These are phyloP conservation scores for Drosophila anomalipes DNA, from an alignment of 2,888 invertebrate genomes.

Conservation along the genomic window DNA sequence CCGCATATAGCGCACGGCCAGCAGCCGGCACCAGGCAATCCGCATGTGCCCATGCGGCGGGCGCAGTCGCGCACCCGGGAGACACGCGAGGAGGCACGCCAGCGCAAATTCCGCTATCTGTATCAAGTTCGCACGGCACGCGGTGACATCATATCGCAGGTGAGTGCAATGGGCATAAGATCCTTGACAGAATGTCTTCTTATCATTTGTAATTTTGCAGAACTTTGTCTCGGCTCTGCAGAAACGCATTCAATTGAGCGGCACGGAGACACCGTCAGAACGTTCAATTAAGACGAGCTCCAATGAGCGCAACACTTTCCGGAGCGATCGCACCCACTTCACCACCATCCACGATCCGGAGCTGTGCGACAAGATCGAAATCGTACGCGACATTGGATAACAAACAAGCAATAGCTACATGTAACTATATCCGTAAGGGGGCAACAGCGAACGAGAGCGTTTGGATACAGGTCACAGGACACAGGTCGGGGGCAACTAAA, in stretches of 20 bases:
- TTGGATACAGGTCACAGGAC: conserved; percentile 33
- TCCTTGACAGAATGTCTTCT: too few species aligned
- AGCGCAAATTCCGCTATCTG: conserved; percentile 93
- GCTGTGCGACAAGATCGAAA: conserved; percentile 85
- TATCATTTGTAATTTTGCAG: conserved; percentile 85
- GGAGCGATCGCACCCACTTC: conserved; percentile 91
- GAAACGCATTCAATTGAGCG: conserved; percentile 89
- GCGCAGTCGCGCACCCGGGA: conserved; percentile 88
- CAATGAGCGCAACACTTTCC: conserved; percentile 90
- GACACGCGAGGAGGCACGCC: conserved; percentile 91
- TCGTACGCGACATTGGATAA: conserved; percentile 85
- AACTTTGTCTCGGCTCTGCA: conserved; percentile 93
- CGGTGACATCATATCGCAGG: conserved; percentile 96
- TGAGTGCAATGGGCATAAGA: conserved; percentile 75
- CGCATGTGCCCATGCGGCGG: conserved; percentile 67
- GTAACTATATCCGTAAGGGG: conserved; percentile 82
- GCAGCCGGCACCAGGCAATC: conserved; percentile 49
- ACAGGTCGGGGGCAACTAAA: conserved; percentile 58
- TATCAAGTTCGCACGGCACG: conserved; percentile 95
- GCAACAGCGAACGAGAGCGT: conserved; percentile 16
- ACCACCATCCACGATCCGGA: conserved; percentile 90
- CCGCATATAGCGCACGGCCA: conserved; percentile 75
- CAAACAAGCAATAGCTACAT: conserved; percentile 84
- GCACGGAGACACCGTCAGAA: conserved; percentile 87
- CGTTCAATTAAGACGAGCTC: conserved; percentile 86